A percentile compares a stretch with the other conserved stretches of the same genome.
phyloP scores from a whole-genome alignment of 2,113 vertebrate genomes.

The Echinops telfairi region DNA sequence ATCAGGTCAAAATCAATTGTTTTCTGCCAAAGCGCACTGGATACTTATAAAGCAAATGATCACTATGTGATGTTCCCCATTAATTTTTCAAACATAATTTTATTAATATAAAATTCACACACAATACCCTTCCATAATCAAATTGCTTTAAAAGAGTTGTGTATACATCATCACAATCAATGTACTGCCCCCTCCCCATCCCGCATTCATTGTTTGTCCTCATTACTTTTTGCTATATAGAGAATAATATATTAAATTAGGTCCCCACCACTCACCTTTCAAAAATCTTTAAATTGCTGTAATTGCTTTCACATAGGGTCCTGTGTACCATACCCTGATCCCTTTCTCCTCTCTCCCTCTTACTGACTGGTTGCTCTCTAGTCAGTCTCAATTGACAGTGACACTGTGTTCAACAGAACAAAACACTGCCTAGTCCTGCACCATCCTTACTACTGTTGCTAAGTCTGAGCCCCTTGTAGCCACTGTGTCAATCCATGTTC shows the following conservation, averaged over 20 bases:
- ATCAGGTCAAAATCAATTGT: slow-evolving; percentile 59
- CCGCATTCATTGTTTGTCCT: too few species aligned
- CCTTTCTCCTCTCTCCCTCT: neutral
- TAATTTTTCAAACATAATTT: neutral
- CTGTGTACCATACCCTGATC: neutral
- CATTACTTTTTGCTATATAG: too few species aligned
- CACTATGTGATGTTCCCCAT: neutral
- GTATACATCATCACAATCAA: too few species aligned
- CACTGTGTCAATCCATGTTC: neutral
- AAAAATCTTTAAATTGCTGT: neutral
- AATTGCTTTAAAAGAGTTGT: too few species aligned
- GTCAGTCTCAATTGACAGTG: too few species aligned
- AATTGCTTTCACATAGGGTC: neutral
- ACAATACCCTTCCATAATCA: too few species aligned
- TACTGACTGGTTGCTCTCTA: neutral
- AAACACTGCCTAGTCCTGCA: too few species aligned
- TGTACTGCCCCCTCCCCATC: too few species aligned
- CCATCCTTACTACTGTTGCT: neutral
- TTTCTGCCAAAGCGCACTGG: slow-evolving; percentile 44
- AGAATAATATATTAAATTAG: slow-evolving; percentile 7
- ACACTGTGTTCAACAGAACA: too few species aligned
- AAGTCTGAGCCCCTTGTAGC: too few species aligned
- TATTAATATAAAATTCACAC: too few species aligned
- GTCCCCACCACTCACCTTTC: neutral
- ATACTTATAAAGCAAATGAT: neutral